A percentile compares a stretch with the other conserved stretches of the same genome.
phyloP scores from a whole-genome alignment of 2,797 vertebrate species.

The Staurois parvus region DNA sequence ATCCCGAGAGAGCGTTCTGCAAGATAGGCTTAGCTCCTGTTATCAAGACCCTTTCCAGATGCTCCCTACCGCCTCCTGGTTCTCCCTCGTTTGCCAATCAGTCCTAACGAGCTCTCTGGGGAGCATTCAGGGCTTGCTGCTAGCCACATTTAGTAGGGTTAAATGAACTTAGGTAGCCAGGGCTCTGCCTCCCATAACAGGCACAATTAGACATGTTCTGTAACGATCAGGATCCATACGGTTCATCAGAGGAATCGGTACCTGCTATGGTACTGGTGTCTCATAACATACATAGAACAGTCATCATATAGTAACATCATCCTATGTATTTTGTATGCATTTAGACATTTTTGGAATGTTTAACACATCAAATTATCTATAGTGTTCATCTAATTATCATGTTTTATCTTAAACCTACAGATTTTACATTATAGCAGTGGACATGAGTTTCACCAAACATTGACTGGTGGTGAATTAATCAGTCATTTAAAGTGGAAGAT shows the following conservation, averaged over 20 bases:
- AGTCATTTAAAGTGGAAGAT: too few species aligned
- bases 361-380: not conserved
- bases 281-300: too few species aligned
- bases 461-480: too few species aligned
- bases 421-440: too few species aligned
- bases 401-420: too few species aligned
- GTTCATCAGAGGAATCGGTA: constrained; percentile 8
- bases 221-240: constrained; percentile 27
- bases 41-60: constrained; percentile 74
- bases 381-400: too few species aligned
- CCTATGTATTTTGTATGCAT: not conserved
- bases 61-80: constrained; percentile 97
- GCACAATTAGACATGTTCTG: constrained; percentile 57
- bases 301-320: too few species aligned
- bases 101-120: constrained; percentile 98
- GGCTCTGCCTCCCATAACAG: constrained; percentile 46
- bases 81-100: constrained; percentile 98
- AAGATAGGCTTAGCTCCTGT: constrained; percentile 54
- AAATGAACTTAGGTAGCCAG: constrained; percentile 85
- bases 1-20: constrained; percentile 57
- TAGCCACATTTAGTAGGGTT: constrained; percentile 96
- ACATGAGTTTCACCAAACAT: too few species aligned
- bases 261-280: not conserved
- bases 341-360: not conserved
- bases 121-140: constrained; percentile 90